Percentiles rank a stretch among this genome's conserved stretches.
Evolutionary conservation across 2,113 vertebrate genomes (phyloP).

Genomic region (Fulmarus glacialis): DNA sequence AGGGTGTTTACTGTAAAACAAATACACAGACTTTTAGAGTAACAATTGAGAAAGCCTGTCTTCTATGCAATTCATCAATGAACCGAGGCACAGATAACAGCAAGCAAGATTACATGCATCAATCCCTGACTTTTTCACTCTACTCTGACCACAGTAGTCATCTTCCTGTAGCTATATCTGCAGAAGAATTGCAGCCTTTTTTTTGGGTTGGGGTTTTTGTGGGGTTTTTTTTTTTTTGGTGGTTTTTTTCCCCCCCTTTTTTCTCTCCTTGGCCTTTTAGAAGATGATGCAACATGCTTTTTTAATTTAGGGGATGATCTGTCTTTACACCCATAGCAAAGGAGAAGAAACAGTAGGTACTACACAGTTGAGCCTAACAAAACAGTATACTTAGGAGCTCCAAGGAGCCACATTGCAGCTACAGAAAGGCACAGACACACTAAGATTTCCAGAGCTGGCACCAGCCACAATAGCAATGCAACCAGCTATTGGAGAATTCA

Average conservation of each 20-base stretch:
- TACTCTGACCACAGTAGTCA: accelerated
- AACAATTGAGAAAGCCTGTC: neutral
- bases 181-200: neutral
- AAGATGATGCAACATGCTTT: neutral
- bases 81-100: neutral
- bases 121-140: neutral
- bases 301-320: neutral
- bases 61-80: neutral
- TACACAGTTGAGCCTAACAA: neutral
- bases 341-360: neutral
- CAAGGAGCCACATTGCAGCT: neutral
- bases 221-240: neutral
- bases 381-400: neutral
- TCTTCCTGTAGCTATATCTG: neutral
- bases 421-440: neutral
- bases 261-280: neutral
- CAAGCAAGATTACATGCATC: neutral
- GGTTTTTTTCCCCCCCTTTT: accelerated
- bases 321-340: neutral
- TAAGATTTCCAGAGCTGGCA: neutral
- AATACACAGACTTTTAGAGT: neutral
- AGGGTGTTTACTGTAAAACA: neutral
- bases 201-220: accelerated
- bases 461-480: neutral
- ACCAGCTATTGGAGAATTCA: neutral